Evolutionary conservation across 2,113 vertebrate genomes (phyloP).

Genomic region (Triplophysa tibetana): DNA sequence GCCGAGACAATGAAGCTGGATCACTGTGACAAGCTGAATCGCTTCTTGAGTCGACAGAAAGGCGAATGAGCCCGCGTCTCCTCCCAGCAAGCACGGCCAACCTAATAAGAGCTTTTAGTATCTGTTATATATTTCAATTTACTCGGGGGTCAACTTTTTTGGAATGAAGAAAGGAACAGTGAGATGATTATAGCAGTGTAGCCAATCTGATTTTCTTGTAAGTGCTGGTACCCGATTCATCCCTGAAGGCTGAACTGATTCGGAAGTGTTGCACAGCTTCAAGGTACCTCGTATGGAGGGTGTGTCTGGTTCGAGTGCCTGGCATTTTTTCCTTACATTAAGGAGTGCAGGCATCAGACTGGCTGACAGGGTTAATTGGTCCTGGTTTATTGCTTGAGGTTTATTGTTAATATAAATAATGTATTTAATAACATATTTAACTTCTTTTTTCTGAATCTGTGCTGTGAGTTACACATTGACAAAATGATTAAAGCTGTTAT

Average conservation of each 20-base stretch:
- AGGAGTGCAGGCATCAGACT: constrained; percentile 57
- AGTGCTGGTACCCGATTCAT: constrained; percentile 62
- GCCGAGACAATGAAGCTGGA: constrained; percentile 93
- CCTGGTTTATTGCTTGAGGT: constrained; percentile 47
- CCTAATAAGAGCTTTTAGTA: constrained; percentile 54
- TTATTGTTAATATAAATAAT: constrained; percentile 43
- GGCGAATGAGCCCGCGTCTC: constrained; percentile 74
- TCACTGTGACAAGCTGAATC: constrained; percentile 95
- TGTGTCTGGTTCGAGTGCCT: constrained; percentile 52
- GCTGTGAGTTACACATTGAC: constrained; percentile 47
- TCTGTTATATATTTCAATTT: constrained; percentile 28
- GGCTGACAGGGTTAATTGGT: constrained; percentile 57
- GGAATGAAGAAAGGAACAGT: constrained; percentile 43
- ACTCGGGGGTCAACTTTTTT: constrained; percentile 57
- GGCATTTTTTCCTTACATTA: constrained; percentile 76
- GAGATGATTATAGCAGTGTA: constrained; percentile 41
- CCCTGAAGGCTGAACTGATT: constrained; percentile 40
- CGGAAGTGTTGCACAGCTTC: constrained; percentile 50
- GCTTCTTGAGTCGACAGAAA: constrained; percentile 83
- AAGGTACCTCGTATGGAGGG: constrained; percentile 28
- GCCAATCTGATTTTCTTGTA: constrained; percentile 41
- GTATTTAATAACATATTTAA: constrained; percentile 55
- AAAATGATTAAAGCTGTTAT: constrained; percentile 22
- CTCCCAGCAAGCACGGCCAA: constrained; percentile 4
- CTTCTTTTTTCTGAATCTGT: constrained; percentile 50